These are phyloP conservation scores for Trisateles emortualis DNA, from an alignment of 2,888 invertebrate genomes.

Conservation along the genomic window DNA sequence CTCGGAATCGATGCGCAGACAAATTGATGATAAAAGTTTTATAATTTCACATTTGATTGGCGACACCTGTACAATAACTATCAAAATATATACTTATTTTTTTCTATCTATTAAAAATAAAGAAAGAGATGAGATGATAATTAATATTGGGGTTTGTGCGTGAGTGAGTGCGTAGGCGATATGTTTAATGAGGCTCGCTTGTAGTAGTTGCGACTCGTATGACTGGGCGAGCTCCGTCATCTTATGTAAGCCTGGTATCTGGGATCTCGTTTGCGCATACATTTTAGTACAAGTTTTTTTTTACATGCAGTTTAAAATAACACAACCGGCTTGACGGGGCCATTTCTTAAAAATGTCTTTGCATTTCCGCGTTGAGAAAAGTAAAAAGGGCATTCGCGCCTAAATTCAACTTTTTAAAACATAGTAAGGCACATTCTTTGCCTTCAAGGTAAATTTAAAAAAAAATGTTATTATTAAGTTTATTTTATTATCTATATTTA, in stretches of 20 bases:
- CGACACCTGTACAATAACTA: constrained; percentile 48
- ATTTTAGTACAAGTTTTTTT: constrained; percentile 82
- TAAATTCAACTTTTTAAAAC: constrained; percentile 54
- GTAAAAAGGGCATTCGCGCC: constrained; percentile 78
- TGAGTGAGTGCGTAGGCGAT: constrained; percentile 70
- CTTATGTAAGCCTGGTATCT: constrained; percentile 79
- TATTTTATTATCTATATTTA: background rate
- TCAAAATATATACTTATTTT: constrained; percentile 40
- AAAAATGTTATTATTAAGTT: background rate
- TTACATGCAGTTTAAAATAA: constrained; percentile 73
- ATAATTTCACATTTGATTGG: constrained; percentile 51
- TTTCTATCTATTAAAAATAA: constrained; percentile 49
- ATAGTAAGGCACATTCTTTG: constrained; percentile 14
- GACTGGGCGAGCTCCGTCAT: constrained; percentile 63
- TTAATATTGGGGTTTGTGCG: constrained; percentile 56
- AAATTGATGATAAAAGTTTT: constrained; percentile 60
- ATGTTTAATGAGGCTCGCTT: constrained; percentile 64
- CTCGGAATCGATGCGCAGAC: constrained; percentile 52
- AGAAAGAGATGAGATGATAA: constrained; percentile 72
- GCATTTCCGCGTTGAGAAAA: constrained; percentile 83
- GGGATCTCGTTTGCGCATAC: constrained; percentile 82
- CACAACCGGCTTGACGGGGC: constrained; percentile 76
- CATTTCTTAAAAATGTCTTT: constrained; percentile 79
- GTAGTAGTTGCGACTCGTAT: constrained; percentile 65
- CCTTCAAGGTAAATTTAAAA: background rate